These are phyloP conservation scores for Datnioides undecimradiatus DNA, from an alignment of 2,113 vertebrate genomes.

Conservation along the genomic window DNA sequence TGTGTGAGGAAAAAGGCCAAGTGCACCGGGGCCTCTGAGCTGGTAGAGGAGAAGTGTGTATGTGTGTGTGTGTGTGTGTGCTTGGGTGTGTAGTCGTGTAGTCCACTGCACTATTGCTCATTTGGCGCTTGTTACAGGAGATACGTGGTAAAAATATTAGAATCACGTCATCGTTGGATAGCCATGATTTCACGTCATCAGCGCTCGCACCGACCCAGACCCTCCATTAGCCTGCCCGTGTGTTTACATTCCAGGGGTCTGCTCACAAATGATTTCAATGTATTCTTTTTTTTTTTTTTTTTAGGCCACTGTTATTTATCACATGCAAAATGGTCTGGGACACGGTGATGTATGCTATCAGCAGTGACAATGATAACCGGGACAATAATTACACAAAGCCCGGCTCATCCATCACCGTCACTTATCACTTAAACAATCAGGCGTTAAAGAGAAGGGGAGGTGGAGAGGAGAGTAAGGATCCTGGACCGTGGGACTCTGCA, in stretches of 20 bases:
- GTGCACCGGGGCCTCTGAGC: not conserved
- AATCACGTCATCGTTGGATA: constrained; percentile 8
- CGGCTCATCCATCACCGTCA: constrained; percentile 83
- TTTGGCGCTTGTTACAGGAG: constrained; percentile 22
- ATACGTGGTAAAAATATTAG: constrained; percentile 14
- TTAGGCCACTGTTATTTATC: constrained; percentile 80
- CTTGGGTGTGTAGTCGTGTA: constrained; percentile 6
- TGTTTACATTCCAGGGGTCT: constrained; percentile 75
- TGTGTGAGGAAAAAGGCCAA: constrained; percentile 16
- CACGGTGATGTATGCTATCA: constrained; percentile 81
- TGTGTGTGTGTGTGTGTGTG: constrained; percentile 3
- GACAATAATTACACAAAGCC: constrained; percentile 85
- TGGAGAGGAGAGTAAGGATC: constrained; percentile 54
- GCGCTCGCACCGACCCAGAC: constrained; percentile 41
- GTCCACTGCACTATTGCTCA: not conserved
- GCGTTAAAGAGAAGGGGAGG: constrained; percentile 63
- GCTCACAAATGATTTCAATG: constrained; percentile 70
- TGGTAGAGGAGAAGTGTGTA: not conserved
- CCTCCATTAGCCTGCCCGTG: constrained; percentile 70
- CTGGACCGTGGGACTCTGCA: constrained; percentile 49
- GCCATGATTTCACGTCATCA: constrained; percentile 34
- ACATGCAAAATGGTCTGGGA: constrained; percentile 78
- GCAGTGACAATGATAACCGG: constrained; percentile 83
- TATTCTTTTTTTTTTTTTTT: constrained; percentile 53
- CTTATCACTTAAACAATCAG: constrained; percentile 82